Percentiles rank a stretch among this genome's conserved stretches.
phyloP scores from a whole-genome alignment of 2,888 invertebrate species.

The Eueremaeus valkanovi region DNA sequence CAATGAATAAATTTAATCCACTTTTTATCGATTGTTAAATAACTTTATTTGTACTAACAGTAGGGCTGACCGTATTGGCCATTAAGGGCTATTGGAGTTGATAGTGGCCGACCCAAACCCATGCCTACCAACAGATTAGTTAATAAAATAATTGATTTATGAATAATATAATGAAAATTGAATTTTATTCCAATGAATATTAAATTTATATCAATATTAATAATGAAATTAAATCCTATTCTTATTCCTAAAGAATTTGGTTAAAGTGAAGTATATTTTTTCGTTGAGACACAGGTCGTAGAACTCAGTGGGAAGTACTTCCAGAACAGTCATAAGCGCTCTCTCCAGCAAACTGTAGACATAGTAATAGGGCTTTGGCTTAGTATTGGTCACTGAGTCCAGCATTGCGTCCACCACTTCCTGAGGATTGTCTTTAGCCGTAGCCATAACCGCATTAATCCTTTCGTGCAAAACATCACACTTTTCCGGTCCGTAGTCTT shows the following conservation, averaged over 20 bases:
- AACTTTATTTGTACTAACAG: no score
- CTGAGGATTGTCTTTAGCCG: constrained; percentile 26
- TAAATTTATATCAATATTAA: no score
- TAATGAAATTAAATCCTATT: not conserved
- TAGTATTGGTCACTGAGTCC: not conserved
- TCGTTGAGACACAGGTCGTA: constrained; percentile 5
- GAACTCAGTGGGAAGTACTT: constrained; percentile 18
- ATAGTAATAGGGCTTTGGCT: constrained; percentile 26
- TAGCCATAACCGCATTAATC: not conserved
- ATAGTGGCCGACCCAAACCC: no score
- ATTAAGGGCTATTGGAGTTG: no score
- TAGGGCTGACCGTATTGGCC: no score
- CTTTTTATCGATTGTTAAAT: no score
- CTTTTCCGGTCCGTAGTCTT: constrained; percentile 26
- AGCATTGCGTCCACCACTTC: constrained; percentile 33
- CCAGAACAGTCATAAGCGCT: not conserved
- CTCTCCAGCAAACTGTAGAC: not conserved
- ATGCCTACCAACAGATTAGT: not conserved
- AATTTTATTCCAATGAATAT: no score
- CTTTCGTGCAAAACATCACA: constrained; percentile 8
- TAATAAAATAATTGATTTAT: not conserved
- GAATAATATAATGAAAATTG: not conserved
- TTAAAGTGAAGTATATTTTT: not conserved
- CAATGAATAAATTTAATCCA: no score
- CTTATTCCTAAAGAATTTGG: not conserved